These are phyloP conservation scores for Bursaphelenchus okinawaensis DNA, from an alignment of 2,888 invertebrate genomes.

Conservation along the genomic window DNA sequence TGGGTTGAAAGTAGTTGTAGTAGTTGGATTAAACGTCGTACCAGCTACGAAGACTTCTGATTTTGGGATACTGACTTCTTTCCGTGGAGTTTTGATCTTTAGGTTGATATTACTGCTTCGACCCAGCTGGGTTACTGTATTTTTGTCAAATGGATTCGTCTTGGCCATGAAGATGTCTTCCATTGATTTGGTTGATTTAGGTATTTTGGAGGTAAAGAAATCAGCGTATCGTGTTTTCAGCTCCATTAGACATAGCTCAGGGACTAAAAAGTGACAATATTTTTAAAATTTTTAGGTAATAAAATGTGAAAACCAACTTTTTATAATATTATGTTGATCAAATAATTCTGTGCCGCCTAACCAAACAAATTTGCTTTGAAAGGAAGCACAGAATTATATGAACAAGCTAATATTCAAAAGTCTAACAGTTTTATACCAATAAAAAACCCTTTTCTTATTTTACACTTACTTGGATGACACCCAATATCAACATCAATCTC, in stretches of 20 bases:
- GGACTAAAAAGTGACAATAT: conserved; percentile 36
- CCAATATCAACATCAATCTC: conserved; percentile 37
- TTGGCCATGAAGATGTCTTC: conserved; percentile 28
- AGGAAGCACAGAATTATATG: too few species aligned
- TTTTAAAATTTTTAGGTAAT: too few species aligned
- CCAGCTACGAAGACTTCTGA: background rate
- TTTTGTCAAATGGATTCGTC: conserved; percentile 9
- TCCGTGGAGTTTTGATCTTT: background rate
- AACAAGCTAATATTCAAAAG: too few species aligned
- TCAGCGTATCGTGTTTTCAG: conserved; percentile 35
- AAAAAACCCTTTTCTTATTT: too few species aligned
- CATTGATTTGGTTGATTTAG: conserved; percentile 1
- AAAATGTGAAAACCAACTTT: too few species aligned
- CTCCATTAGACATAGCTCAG: conserved; percentile 36
- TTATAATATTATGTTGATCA: too few species aligned
- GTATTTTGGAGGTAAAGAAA: conserved; percentile 22
- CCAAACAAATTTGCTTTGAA: too few species aligned
- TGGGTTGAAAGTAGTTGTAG: conserved; percentile 10
- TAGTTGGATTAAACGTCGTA: background rate
- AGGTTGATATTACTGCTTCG: conserved; percentile 16
- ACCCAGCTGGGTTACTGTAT: conserved; percentile 1
- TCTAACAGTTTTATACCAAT: too few species aligned
- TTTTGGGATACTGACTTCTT: background rate
- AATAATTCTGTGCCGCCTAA: too few species aligned
- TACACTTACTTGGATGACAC: conserved; percentile 31